A percentile compares a stretch with the other conserved stretches of the same genome.
Evolutionary conservation across 2,888 invertebrate genomes (phyloP).

Genomic region (Iphiclides podalirius): DNA sequence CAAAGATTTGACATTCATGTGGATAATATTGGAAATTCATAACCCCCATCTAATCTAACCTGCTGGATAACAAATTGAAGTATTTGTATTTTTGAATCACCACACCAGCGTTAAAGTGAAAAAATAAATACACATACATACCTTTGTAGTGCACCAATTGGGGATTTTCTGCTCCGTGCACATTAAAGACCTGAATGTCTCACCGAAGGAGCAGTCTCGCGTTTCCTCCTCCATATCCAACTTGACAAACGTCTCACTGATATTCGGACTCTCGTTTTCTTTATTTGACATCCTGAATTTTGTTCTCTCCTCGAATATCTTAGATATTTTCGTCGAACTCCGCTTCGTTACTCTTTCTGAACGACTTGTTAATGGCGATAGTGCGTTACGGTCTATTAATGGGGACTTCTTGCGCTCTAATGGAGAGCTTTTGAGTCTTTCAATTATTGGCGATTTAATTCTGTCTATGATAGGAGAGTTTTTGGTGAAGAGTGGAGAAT

Average conservation of each 20-base stretch:
- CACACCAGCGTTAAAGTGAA: too few species aligned
- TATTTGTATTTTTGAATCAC: too few species aligned
- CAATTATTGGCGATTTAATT: conserved; percentile 44
- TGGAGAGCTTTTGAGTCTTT: conserved; percentile 45
- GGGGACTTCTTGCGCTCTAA: conserved; percentile 27
- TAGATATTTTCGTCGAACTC: conserved; percentile 47
- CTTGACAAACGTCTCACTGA: conserved; percentile 49
- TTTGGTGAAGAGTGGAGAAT: conserved; percentile 33
- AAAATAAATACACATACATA: conserved; percentile 27
- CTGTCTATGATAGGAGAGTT: conserved; percentile 46
- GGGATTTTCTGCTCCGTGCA: conserved; percentile 32
- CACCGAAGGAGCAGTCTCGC: conserved; percentile 57
- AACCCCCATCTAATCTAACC: too few species aligned
- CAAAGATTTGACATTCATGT: too few species aligned
- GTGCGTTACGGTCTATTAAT: conserved; percentile 10
- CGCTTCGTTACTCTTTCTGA: conserved; percentile 16
- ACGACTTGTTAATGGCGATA: conserved; percentile 35
- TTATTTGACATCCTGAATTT: conserved; percentile 61
- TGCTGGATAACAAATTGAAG: too few species aligned
- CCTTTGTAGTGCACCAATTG: conserved; percentile 59
- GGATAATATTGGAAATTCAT: too few species aligned
- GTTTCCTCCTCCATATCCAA: conserved; percentile 65
- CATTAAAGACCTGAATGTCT: conserved; percentile 39
- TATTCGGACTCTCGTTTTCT: conserved; percentile 46
- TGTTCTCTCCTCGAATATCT: conserved; percentile 60